A percentile compares a stretch with the other conserved stretches of the same genome.
Conservation (phyloP, 2,113 vertebrate genomes). For the Tachysurus vachellii region DNA sequence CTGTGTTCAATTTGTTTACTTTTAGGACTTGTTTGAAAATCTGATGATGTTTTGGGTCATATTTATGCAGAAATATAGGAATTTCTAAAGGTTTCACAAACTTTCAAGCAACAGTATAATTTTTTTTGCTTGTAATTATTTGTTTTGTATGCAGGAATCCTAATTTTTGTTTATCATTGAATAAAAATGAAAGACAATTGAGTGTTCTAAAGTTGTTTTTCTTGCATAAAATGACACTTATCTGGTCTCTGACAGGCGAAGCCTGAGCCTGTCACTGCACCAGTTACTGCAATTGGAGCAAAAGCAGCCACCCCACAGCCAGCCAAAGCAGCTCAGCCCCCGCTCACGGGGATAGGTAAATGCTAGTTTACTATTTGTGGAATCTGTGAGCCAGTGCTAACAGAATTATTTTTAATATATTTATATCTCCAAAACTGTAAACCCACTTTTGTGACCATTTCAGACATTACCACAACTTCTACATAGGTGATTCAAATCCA, state of each 20-base stretch:
- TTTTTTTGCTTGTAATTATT: neutral
- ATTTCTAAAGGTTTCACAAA: no score
- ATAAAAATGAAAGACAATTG: neutral
- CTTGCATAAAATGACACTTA: neutral
- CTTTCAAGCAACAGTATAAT: no score
- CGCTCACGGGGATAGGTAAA: conserved; percentile 86
- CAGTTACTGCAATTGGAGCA: conserved; percentile 73
- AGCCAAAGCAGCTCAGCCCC: conserved; percentile 77
- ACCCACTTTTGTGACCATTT: neutral
- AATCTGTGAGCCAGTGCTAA: neutral
- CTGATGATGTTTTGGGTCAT: no score
- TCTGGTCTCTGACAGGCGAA: conserved; percentile 75
- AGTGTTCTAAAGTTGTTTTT: neutral
- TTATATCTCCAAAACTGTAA: neutral
- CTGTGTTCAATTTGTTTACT: no score
- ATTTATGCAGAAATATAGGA: no score
- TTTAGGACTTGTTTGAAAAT: no score
- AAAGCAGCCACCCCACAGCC: conserved; percentile 82
- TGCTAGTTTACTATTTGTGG: neutral
- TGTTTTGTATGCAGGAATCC: neutral
- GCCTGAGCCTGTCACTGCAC: conserved; percentile 70
- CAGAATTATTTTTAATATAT: neutral
- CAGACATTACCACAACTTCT: neutral
- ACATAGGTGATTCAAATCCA: neutral
- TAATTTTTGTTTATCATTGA: neutral